Evolutionary conservation across 2,888 invertebrate species (phyloP).

Genomic region (Agrypnus murinus): DNA sequence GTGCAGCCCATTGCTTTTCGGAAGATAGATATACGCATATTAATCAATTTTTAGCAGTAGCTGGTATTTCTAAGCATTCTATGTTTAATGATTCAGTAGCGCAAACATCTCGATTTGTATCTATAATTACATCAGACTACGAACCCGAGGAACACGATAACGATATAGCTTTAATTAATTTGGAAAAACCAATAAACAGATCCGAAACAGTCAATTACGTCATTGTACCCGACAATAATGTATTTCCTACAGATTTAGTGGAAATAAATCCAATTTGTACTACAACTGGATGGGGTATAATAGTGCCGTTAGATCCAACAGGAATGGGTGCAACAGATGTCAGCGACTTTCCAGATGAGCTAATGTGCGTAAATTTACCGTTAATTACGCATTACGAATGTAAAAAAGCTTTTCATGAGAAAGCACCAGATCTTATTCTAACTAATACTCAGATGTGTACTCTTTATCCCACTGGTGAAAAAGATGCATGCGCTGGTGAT

Average conservation of each 20-base stretch:
- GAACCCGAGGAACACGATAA: not conserved
- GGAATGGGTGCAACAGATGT: not conserved
- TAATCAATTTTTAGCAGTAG: conserved; percentile 8
- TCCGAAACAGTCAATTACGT: not conserved
- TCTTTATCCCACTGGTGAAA: not conserved
- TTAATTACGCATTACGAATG: not conserved
- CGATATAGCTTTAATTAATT: not conserved
- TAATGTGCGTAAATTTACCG: conserved; percentile 2
- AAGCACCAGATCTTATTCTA: not conserved
- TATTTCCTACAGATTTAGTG: not conserved
- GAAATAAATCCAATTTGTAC: not conserved
- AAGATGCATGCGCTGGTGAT: not conserved
- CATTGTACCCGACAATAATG: not conserved
- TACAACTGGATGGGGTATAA: not conserved
- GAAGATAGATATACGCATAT: too few species aligned
- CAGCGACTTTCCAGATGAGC: not conserved
- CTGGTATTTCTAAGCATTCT: not conserved
- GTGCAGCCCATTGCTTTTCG: conserved; percentile 2
- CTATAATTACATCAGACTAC: not conserved
- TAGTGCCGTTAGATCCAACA: not conserved
- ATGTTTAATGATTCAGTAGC: not conserved
- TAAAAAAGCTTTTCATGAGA: not conserved
- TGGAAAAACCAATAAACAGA: not conserved
- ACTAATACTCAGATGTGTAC: conserved; percentile 13
- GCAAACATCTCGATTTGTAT: not conserved